Evolutionary conservation across 2,797 vertebrate species (phyloP).

Genomic region (Xiphophorus birchmanni): DNA sequence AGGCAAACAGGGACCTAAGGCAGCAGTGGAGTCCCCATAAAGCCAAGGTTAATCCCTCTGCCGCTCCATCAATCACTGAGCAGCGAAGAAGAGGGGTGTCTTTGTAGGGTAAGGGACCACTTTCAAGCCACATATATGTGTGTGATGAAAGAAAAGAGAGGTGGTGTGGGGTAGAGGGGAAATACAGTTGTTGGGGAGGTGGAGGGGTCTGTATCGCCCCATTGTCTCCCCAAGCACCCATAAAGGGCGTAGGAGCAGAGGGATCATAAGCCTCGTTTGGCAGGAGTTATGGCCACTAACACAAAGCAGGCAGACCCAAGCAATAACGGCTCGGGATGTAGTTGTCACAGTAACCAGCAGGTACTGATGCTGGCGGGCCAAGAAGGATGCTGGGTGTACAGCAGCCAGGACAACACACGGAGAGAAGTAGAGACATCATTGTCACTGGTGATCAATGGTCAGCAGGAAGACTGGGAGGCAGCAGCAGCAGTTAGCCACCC

Average conservation of each 20-base stretch:
- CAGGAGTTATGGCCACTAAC: slow-evolving; percentile 71
- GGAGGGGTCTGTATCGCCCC: slow-evolving; percentile 68
- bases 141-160: slow-evolving; percentile 31
- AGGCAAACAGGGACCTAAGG: slow-evolving; percentile 59
- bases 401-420: slow-evolving; percentile 30
- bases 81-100: slow-evolving; percentile 49
- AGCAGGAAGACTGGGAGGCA: slow-evolving; percentile 2
- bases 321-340: slow-evolving; percentile 44
- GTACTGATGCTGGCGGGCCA: slow-evolving; percentile 41
- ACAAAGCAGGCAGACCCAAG: slow-evolving; percentile 37
- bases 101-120: slow-evolving; percentile 42
- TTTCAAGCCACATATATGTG: slow-evolving; percentile 54
- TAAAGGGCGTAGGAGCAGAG: slow-evolving; percentile 81
- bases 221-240: slow-evolving; percentile 85
- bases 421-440: slow-evolving; percentile 53
- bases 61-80: slow-evolving; percentile 78
- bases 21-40: slow-evolving; percentile 83
- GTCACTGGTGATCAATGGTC: slow-evolving; percentile 48
- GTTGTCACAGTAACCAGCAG: slow-evolving; percentile 61
- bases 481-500: slow-evolving; percentile 7
- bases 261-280: slow-evolving; percentile 75
- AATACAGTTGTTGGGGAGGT: slow-evolving; percentile 60
- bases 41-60: slow-evolving; percentile 84
- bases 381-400: slow-evolving; percentile 35
- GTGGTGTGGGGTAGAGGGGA: slow-evolving; percentile 41